Evolutionary conservation across 2,888 invertebrate species (phyloP).

Genomic region (Anoplius nigerrimus): DNA sequence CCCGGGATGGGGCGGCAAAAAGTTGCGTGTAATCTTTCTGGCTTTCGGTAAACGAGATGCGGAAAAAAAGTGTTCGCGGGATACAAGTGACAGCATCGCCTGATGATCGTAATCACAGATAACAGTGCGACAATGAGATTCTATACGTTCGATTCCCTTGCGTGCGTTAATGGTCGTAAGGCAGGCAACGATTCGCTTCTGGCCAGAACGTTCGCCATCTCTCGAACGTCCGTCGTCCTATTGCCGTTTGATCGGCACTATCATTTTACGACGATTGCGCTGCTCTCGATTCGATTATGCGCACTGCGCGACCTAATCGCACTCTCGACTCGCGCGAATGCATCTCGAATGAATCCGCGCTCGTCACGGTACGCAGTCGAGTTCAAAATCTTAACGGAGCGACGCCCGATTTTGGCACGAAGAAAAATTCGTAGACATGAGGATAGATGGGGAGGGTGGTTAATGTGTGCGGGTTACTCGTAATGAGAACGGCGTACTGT

Average conservation of each 20-base stretch:
- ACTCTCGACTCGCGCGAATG: no score
- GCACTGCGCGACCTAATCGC: no score
- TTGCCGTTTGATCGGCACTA: neutral
- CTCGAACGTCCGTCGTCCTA: neutral
- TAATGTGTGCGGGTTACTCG: no score
- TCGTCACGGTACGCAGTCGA: no score
- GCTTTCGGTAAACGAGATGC: neutral
- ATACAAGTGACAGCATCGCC: slow-evolving; percentile 32
- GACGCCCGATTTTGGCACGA: no score
- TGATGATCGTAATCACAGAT: slow-evolving; percentile 48
- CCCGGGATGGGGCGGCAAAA: slow-evolving; percentile 26
- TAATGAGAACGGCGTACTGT: no score
- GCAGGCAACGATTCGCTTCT: neutral
- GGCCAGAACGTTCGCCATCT: neutral
- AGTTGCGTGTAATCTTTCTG: slow-evolving; percentile 4
- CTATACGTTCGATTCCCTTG: slow-evolving; percentile 13
- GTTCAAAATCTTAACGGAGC: no score
- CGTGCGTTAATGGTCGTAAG: slow-evolving; percentile 5
- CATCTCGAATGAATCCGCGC: no score
- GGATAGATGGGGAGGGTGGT: no score
- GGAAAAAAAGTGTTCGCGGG: slow-evolving; percentile 21
- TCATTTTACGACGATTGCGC: no score
- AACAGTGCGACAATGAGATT: slow-evolving; percentile 40
- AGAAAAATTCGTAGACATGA: no score
- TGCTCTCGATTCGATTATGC: no score